A percentile compares a stretch with the other conserved stretches of the same genome.
These are phyloP conservation scores for Hipposideros larvatus DNA, from an alignment of 2,797 vertebrate species.

Conservation along the genomic window DNA sequence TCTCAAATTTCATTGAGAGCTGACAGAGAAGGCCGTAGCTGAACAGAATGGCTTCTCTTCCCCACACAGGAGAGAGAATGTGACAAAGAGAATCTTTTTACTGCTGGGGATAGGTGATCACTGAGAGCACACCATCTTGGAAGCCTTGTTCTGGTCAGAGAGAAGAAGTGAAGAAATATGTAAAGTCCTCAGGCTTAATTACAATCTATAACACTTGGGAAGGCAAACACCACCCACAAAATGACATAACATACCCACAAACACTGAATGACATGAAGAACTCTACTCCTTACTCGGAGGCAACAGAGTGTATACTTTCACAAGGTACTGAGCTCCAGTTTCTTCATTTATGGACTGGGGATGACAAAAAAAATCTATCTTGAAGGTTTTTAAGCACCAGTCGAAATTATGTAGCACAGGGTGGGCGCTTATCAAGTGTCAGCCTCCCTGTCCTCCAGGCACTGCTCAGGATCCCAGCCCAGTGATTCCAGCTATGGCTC, in stretches of 20 bases:
- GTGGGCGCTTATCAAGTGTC: neutral
- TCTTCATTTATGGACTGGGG: neutral
- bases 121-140: neutral
- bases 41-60: constrained; percentile 56
- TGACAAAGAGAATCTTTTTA: neutral
- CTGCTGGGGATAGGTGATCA: constrained; percentile 44
- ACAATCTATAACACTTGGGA: neutral
- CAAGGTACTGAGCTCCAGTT: neutral
- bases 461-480: neutral
- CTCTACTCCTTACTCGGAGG: neutral
- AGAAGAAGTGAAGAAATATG: neutral
- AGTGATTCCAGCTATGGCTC: neutral
- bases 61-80: constrained; percentile 26
- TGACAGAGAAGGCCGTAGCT: constrained; percentile 20
- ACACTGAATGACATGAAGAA: neutral
- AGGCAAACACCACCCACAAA: constrained; percentile 11
- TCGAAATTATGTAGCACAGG: neutral
- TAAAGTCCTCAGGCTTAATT: neutral
- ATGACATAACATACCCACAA: neutral
- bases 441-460: neutral
- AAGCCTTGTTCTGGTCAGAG: neutral
- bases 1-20: constrained; percentile 52
- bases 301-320: neutral
- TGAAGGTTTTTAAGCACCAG: neutral
- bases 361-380: constrained; percentile 23